Evolutionary conservation across 2,888 invertebrate genomes (phyloP), one percentile per base, ranked within the genome.

Genomic region (Ophioninae sp.): DNA sequence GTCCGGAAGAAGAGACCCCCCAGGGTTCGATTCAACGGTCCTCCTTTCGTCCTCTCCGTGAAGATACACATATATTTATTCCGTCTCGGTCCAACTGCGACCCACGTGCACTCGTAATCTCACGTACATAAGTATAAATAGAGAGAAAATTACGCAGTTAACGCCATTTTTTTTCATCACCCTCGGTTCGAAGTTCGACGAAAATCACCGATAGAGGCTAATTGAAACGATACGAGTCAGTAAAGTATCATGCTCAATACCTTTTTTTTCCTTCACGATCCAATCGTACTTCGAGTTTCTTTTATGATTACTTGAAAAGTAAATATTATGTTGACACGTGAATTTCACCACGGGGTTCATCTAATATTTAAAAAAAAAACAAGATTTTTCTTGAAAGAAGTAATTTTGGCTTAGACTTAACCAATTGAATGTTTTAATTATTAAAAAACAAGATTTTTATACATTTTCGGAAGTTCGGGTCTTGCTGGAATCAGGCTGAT

Each of bases 1-100:
- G 30, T 76, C 64, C 72, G 79, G 75, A 77, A 80, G 77, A 80
- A 76, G 57, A 73, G 83, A 80, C 80, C 83, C 83, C 83, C 83
- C 83, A 73, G 76, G 83, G 79, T 68, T 73, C 67, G 44, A 69
- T 80, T 69, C 73, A 79, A 41, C 72, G 68, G 61, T 39, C 61
- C 75, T 70, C 70, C 78, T 64, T 79, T 73, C 39, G 79, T 30
- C 17, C 44, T 41, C 57, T 57, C 78, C 57, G 56, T n/a, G n/a
- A 64, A 72, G 39, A 37, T 44, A 64, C 61, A 81, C 56, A 44
- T 44, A 68, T 67, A 30, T 73, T 7, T 21, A 30, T 23, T 20
- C 7, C 50, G n/a, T 41, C 68, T 39, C 61, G 30, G 76, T 37
- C 41, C 68, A 10, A 69, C 13, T 50, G 41, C 69, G 21, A 78